Percentiles rank a stretch among this genome's conserved stretches.
Conservation (phyloP, 37 sponge, comb jelly and placozoan genomes). For the Petrosia ficiformis region DNA sequence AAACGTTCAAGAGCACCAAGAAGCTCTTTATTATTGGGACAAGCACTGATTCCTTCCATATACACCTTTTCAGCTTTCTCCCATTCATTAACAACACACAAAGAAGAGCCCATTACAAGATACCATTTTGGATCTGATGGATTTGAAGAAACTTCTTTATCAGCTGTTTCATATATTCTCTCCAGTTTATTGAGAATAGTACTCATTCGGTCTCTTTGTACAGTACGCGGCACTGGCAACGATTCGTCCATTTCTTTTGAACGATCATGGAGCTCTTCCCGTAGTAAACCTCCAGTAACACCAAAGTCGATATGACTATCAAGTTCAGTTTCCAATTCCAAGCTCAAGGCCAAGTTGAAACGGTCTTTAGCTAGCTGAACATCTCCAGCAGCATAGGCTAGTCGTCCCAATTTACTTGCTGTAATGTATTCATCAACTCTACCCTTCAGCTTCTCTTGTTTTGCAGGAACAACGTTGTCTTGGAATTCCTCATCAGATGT, state of each 20-base stretch:
- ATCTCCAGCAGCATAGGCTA: conserved; percentile 35
- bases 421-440: conserved; percentile 48
- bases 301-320: conserved; percentile 58
- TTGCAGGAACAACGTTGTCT: no score
- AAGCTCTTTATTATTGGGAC: conserved; percentile 1
- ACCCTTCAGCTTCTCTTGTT: conserved; percentile 21
- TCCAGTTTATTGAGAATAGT: conserved; percentile 29
- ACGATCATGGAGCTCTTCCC: conserved; percentile 15
- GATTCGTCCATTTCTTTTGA: neutral
- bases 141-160: neutral
- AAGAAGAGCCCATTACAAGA: conserved; percentile 61
- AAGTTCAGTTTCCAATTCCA: conserved; percentile 56
- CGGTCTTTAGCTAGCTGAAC: conserved; percentile 30
- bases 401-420: conserved; percentile 37
- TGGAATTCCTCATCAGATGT: no score
- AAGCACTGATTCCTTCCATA: conserved; percentile 56
- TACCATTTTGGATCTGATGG: conserved; percentile 50
- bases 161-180: conserved; percentile 28
- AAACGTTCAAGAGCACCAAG: neutral
- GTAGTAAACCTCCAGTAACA: conserved; percentile 35
- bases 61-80: conserved; percentile 60
- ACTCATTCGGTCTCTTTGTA: no score
- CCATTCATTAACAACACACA: conserved; percentile 69
- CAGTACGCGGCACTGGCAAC: no score
- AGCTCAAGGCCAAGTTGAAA: conserved; percentile 53